Conservation (phyloP, 1,140 invertebrate species). For the Lepidurus apus region DNA sequence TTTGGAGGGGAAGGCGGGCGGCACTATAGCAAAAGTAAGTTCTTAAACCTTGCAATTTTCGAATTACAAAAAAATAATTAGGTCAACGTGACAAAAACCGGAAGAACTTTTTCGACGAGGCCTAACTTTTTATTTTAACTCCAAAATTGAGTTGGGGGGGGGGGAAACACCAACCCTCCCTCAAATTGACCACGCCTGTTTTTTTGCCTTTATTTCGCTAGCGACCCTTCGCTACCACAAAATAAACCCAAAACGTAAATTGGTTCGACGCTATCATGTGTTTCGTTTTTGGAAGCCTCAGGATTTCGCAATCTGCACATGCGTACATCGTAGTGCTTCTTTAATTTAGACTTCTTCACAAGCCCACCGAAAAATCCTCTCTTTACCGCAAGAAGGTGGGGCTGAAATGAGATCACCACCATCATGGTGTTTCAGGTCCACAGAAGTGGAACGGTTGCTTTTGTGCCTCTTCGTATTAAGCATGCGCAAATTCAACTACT, state of each 20-base stretch:
- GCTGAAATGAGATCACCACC: constrained; percentile 21
- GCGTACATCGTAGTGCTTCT: too few relatives aligned
- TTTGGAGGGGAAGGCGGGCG: neutral
- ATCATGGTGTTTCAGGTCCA: neutral
- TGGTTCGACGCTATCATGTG: neutral
- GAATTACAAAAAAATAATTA: neutral
- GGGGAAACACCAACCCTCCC: too few relatives aligned
- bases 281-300: neutral
- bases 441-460: neutral
- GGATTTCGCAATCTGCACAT: neutral
- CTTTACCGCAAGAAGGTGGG: neutral
- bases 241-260: neutral
- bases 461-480: neutral
- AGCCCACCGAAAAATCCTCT: neutral
- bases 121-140: too few relatives aligned
- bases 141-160: too few relatives aligned
- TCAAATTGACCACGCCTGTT: too few relatives aligned
- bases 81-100: constrained; percentile 21
- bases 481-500: neutral
- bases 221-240: too few relatives aligned
- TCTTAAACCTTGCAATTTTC: neutral
- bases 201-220: too few relatives aligned
- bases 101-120: neutral
- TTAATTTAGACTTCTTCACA: neutral
- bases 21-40: neutral